Percentiles rank a stretch among this genome's conserved stretches.
Evolutionary conservation across 2,113 vertebrate genomes (phyloP).

Genomic region (Perca fluviatilis): DNA sequence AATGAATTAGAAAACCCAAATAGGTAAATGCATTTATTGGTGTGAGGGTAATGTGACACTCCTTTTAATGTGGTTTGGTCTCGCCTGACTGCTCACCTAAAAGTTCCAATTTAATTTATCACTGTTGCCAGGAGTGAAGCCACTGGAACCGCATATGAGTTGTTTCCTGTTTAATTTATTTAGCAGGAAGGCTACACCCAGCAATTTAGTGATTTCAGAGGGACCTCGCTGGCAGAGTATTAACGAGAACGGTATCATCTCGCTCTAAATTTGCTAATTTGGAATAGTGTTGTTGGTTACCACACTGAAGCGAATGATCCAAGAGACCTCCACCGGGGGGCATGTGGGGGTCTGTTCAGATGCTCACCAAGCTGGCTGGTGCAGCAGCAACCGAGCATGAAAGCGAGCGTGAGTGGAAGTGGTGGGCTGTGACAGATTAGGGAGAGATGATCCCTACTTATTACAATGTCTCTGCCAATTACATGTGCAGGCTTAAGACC

Average conservation of each 20-base stretch:
- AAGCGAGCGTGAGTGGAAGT: slow-evolving; percentile 61
- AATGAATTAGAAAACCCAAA: slow-evolving; percentile 60
- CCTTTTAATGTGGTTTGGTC: slow-evolving; percentile 63
- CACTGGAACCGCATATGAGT: slow-evolving; percentile 55
- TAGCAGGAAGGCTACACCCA: slow-evolving; percentile 35
- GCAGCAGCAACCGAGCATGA: slow-evolving; percentile 62
- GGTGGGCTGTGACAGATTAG: slow-evolving; percentile 77
- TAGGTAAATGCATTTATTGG: slow-evolving; percentile 58
- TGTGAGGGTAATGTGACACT: slow-evolving; percentile 65
- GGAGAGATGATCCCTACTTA: slow-evolving; percentile 76
- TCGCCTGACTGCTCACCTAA: slow-evolving; percentile 68
- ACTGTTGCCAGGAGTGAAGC: slow-evolving; percentile 47
- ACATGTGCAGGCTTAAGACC: slow-evolving; percentile 67
- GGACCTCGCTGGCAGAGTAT: slow-evolving; percentile 15
- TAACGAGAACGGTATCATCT: slow-evolving; percentile 25
- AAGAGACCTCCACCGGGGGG: slow-evolving; percentile 42
- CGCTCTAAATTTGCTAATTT: slow-evolving; percentile 50
- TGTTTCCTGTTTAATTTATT: slow-evolving; percentile 66
- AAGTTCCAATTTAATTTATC: slow-evolving; percentile 78
- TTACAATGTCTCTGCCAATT: slow-evolving; percentile 77
- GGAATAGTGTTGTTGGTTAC: slow-evolving; percentile 32
- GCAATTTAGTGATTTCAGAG: slow-evolving; percentile 48
- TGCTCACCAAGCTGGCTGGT: slow-evolving; percentile 36
- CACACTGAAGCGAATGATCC: slow-evolving; percentile 16
- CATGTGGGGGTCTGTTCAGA: slow-evolving; percentile 32